Evolutionary conservation across 1,140 invertebrate genomes (phyloP), one percentile per base, ranked within the genome.

Genomic region (Polypedilum vanderplanki): DNA sequence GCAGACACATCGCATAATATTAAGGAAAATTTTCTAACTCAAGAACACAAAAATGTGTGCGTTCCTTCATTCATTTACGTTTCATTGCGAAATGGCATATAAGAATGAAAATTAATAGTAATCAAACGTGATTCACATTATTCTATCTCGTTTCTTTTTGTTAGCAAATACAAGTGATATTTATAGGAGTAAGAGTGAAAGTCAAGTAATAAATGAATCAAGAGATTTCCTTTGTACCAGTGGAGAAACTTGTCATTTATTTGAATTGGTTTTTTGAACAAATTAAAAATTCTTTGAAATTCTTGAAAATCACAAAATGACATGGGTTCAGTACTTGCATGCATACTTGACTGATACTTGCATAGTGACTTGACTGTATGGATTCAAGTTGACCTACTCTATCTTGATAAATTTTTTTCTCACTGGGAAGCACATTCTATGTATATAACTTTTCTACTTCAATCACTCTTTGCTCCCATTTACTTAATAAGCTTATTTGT

Each of bases 31-130:
- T 57, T 57, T 57, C 46, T 57, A 33, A n/a, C n/a, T n/a, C n/a
- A n/a, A n/a, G n/a, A 33, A 33, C 24, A 33, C 2, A 33, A 33
- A 33, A 33, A 33, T n/a, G 5, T 33, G 24, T 5, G 24, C 24
- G 2, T 57, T 15, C 1, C 46, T 46, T 46, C 41, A 12, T 46
- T 46, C 15, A n/a, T 15, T n/a, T 57, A 57, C 46, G 46, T 57
- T 57, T 57, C 46, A 57, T 57, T 57, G 46, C 46, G n/a, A 57
- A 57, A 57, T n/a, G 15, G 65, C 17, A 22, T 18, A 22, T 70
- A 70, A 70, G 65, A 70, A 70, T 70, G 65, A 70, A 70, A 70
- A 70, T 70, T 70, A 70, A 70, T 70, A 70, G 65, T 70, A 70
- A 70, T 70, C 65, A 70, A 70, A 70, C 65, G 65, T 70, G 65